Evolutionary conservation across 2,888 invertebrate genomes (phyloP).

Genomic region (Ormyrus nitidulus): DNA sequence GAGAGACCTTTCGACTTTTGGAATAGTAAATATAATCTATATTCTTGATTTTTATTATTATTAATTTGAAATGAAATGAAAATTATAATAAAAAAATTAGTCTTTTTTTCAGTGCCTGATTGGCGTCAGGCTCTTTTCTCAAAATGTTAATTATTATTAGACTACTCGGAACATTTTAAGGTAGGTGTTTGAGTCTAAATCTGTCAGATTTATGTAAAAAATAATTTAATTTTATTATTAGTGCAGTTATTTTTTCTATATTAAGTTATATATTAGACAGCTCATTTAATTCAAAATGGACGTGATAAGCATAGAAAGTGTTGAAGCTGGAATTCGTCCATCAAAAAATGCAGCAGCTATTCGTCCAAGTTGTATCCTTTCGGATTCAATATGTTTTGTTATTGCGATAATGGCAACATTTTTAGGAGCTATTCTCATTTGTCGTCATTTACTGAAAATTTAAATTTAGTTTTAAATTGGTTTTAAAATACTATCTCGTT

Average conservation of each 20-base stretch:
- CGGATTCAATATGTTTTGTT: slow-evolving; percentile 72
- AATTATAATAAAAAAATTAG: background rate
- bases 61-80: background rate
- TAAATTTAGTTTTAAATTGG: slow-evolving; percentile 79
- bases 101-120: background rate
- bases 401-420: slow-evolving; percentile 71
- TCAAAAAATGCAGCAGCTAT: slow-evolving; percentile 66
- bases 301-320: slow-evolving; percentile 70
- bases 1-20: too few relatives aligned
- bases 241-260: slow-evolving; percentile 14
- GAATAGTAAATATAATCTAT: too few relatives aligned
- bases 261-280: slow-evolving; percentile 9
- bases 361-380: slow-evolving; percentile 69
- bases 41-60: background rate
- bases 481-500: too few relatives aligned
- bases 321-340: slow-evolving; percentile 68
- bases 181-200: slow-evolving; percentile 27
- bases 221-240: slow-evolving; percentile 1
- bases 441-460: slow-evolving; percentile 86
- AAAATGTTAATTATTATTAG: slow-evolving; percentile 7
- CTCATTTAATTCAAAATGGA: slow-evolving; percentile 64
- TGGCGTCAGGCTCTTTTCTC: slow-evolving; percentile 5
- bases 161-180: background rate
- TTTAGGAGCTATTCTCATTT: slow-evolving; percentile 80
- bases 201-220: background rate